phyloP scores from a whole-genome alignment of 2,888 invertebrate species.

The Dasysyrphus albostriatus region DNA sequence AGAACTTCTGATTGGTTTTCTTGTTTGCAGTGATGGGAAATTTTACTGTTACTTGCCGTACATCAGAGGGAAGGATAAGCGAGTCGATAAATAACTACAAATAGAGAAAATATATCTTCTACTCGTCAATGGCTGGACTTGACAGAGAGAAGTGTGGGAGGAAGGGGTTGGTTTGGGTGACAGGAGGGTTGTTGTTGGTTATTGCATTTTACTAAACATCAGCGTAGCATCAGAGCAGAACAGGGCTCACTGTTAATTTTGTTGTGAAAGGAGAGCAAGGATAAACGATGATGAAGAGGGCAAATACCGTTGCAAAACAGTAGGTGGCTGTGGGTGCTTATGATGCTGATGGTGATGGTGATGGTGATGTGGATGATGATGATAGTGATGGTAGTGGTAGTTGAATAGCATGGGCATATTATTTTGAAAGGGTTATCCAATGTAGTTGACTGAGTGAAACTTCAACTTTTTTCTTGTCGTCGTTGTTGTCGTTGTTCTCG shows the following conservation, averaged over 20 bases:
- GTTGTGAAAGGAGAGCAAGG: constrained; percentile 11
- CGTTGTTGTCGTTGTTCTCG: neutral
- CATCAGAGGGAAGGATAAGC: neutral
- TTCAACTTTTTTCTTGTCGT: constrained; percentile 1
- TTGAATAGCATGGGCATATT: neutral
- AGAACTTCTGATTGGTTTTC: neutral
- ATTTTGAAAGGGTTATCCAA: constrained; percentile 6
- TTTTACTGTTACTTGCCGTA: neutral
- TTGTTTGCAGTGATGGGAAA: neutral
- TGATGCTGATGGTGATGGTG: neutral
- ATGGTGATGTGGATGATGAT: neutral
- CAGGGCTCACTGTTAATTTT: constrained; percentile 1
- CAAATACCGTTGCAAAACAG: neutral
- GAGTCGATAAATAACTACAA: constrained; percentile 8
- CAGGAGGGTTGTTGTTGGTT: neutral
- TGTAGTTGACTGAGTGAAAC: neutral
- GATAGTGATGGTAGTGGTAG: neutral
- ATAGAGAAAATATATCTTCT: neutral
- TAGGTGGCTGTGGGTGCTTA: neutral
- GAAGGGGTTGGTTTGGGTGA: neutral
- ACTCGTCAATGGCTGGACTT: neutral
- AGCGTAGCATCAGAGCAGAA: neutral
- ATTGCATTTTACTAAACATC: neutral
- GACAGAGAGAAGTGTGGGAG: neutral
- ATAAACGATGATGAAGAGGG: constrained; percentile 9